A percentile compares a stretch with the other conserved stretches of the same genome.
These are phyloP conservation scores for Sandelia bainsii DNA, from an alignment of 2,797 vertebrate genomes.

Conservation along the genomic window DNA sequence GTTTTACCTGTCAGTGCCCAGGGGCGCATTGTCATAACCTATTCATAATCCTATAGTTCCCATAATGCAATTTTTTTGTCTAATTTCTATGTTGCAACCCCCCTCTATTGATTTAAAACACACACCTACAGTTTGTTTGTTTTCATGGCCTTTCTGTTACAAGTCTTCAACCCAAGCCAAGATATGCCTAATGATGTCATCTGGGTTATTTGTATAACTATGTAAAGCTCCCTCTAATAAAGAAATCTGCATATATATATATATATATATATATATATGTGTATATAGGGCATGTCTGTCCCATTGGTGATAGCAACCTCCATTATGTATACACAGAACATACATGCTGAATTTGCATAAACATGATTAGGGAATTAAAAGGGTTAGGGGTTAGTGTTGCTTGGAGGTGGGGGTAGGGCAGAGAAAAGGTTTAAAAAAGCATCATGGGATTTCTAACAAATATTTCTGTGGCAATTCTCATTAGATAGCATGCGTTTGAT, in stretches of 20 bases:
- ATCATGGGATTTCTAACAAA: constrained; percentile 60
- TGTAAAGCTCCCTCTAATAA: constrained; percentile 36
- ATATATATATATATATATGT: too few species aligned
- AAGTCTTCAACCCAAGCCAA: neutral
- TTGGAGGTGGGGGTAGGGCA: constrained; percentile 38
- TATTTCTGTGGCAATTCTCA: constrained; percentile 44
- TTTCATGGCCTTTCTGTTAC: neutral
- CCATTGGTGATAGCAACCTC: constrained; percentile 64
- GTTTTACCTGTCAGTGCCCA: too few species aligned
- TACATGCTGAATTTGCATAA: constrained; percentile 76
- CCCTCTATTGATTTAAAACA: neutral
- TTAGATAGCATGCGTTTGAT: constrained; percentile 33
- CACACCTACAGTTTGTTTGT: neutral
- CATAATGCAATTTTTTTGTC: neutral
- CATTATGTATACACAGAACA: constrained; percentile 63
- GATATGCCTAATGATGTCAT: neutral
- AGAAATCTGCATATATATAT: constrained; percentile 38
- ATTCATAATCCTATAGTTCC: neutral
- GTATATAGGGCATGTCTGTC: constrained; percentile 47
- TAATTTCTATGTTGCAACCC: neutral
- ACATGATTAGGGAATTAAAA: constrained; percentile 71
- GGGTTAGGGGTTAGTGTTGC: constrained; percentile 51
- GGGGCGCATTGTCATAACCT: too few species aligned
- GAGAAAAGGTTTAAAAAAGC: constrained; percentile 57
- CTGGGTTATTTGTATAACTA: constrained; percentile 11